These are phyloP conservation scores for Hirudinaria manillensis DNA, from an alignment of 2,888 invertebrate species.

Conservation along the genomic window DNA sequence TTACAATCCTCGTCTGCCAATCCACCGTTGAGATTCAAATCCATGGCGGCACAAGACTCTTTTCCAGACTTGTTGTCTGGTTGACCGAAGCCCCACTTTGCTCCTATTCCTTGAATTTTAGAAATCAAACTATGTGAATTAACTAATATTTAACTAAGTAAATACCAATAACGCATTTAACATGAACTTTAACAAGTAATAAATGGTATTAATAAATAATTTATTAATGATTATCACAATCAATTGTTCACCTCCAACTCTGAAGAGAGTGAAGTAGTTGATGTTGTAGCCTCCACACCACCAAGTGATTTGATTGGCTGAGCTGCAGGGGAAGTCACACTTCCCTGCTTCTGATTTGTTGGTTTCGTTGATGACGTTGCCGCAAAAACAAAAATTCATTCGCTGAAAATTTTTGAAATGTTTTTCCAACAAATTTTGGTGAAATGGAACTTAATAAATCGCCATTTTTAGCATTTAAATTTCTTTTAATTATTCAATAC, in stretches of 20 bases:
- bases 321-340: not conserved
- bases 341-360: not conserved
- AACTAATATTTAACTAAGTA: too few species aligned
- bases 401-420: not conserved
- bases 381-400: conserved; percentile 8
- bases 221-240: too few species aligned
- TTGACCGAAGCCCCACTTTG: conserved; percentile 12
- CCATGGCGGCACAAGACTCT: conserved; percentile 16
- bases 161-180: too few species aligned
- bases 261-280: not conserved
- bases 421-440: too few species aligned
- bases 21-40: conserved; percentile 20
- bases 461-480: not conserved
- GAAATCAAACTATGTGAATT: too few species aligned
- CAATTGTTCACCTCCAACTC: conserved; percentile 20
- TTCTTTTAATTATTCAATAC: not conserved
- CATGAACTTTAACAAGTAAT: too few species aligned
- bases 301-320: not conserved
- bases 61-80: conserved; percentile 17
- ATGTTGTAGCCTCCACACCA: conserved; percentile 7
- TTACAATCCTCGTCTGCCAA: conserved; percentile 14
- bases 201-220: too few species aligned
- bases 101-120: not conserved
- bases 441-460: too few species aligned
- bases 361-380: not conserved